These are phyloP conservation scores for Diachrysia chrysitis DNA, from an alignment of 2,888 invertebrate genomes.

Conservation along the genomic window DNA sequence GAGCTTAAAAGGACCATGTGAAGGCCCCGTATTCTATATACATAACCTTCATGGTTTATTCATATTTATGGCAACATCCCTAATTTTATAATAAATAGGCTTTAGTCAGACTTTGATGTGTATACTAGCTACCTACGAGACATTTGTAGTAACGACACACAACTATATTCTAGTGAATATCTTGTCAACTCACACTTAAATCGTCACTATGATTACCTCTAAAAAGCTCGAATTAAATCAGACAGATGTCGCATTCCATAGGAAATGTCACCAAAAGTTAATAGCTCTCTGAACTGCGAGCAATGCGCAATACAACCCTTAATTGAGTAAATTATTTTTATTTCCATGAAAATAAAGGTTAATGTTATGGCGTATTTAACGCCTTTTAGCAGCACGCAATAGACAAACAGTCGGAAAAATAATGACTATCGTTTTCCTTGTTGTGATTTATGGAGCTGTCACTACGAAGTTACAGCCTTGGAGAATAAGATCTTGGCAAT, in stretches of 20 bases:
- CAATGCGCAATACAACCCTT: conserved; percentile 27
- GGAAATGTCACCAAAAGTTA: conserved; percentile 18
- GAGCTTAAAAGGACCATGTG: too few relatives aligned
- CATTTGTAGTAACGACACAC: neutral
- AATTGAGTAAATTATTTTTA: conserved; percentile 38
- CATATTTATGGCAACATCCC: too few relatives aligned
- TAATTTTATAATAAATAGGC: neutral
- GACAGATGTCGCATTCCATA: conserved; percentile 49
- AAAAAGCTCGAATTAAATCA: conserved; percentile 24
- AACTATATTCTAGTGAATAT: neutral
- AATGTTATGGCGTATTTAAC: conserved; percentile 51
- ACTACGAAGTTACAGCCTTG: neutral
- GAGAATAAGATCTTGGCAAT: neutral
- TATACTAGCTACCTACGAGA: too few relatives aligned
- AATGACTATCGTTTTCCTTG: conserved; percentile 30
- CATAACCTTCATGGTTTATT: too few relatives aligned
- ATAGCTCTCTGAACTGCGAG: conserved; percentile 19
- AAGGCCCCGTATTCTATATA: too few relatives aligned
- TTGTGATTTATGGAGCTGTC: conserved; percentile 11
- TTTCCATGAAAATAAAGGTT: conserved; percentile 53
- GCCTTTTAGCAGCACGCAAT: conserved; percentile 48
- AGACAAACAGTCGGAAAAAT: conserved; percentile 33
- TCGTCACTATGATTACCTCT: neutral
- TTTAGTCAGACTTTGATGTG: neutral
- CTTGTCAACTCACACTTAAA: neutral